A percentile compares a stretch with the other conserved stretches of the same genome.
Evolutionary conservation across 2,113 vertebrate genomes (phyloP).

Genomic region (Plotosus lineatus): DNA sequence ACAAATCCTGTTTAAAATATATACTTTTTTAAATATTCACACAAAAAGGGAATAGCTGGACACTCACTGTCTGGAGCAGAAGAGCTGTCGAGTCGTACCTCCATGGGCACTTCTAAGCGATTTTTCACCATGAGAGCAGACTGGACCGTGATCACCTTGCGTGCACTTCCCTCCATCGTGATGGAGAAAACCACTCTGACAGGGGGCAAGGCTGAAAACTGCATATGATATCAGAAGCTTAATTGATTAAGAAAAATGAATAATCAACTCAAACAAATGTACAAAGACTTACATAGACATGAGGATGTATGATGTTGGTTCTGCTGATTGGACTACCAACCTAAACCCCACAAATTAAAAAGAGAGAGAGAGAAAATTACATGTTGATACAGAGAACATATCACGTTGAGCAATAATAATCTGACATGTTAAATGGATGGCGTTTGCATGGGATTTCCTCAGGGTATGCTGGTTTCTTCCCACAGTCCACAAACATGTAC

Average conservation of each 20-base stretch:
- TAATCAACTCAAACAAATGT: not conserved
- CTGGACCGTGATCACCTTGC: conserved; percentile 93
- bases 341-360: conserved; percentile 64
- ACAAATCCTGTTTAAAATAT: no score
- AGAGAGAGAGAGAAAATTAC: not conserved
- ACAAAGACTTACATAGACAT: conserved; percentile 91
- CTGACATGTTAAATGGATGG: not conserved
- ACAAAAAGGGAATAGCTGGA: not conserved
- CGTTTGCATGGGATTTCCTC: no score
- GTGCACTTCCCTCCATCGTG: conserved; percentile 93
- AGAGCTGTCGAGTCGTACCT: conserved; percentile 90
- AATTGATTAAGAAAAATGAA: not conserved
- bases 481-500: no score
- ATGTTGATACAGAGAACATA: not conserved
- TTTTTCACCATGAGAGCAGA: conserved; percentile 94
- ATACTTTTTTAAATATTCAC: not conserved
- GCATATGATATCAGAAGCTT: conserved; percentile 20
- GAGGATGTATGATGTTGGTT: conserved; percentile 97
- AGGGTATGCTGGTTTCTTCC: no score
- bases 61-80: conserved; percentile 94
- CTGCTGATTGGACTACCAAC: conserved; percentile 93
- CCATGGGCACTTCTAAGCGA: conserved; percentile 89
- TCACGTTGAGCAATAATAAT: not conserved
- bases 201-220: conserved; percentile 96
- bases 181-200: conserved; percentile 95